Base-by-base conservation (phyloP, 2,113 vertebrate species). In the Chaetops frenatus region DNA sequence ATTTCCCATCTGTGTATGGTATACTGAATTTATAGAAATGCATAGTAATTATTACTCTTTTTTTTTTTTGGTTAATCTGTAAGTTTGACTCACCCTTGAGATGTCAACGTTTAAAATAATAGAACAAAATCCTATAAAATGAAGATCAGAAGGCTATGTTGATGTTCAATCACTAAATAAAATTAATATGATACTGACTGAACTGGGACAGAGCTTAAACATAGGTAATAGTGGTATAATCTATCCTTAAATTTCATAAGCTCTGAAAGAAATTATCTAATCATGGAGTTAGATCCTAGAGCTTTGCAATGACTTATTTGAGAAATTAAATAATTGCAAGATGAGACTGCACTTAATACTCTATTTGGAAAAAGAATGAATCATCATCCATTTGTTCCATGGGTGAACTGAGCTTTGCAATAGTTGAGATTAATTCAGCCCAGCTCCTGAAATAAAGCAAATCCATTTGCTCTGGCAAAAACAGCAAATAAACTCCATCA, bases 361-460 rank as follows among this genome's bases (percentile, higher is more conserved):
- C 38, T 86, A 0, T 74, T 81, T 71, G 86, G 69, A 42, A 91
- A 84, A 88, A 67, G 64, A 92, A 88, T 95, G 86, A 95, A 74
- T 95, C 86, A 88, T 80, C 79, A 62, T 67, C 60, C 69, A 54
- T 62, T 95, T 86, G 60, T 56, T 96, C 83, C 80, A 67, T 86
- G 44, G 42, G 29, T 47, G 42, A 95, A 81, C n/a, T 64, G 51
- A 89, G 81, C 66, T 95, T 62, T 80, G 77, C 60, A 58, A 40
- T 64, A 64, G 56, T 64, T 83, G 56, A 86, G 60, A 58, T 71
- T 86, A 86, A 91, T 56, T 86, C 64, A 77, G 48, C 33, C 42
- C 35, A 79, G 56, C 14, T 92, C 73, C 65, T 71, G 40, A 87
- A 87, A 93, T 58, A 94, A 92, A 91, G 47, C 22, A 94, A 92